Evolutionary conservation across 2,888 invertebrate species (phyloP).

Genomic region (Lysandra bellargus): DNA sequence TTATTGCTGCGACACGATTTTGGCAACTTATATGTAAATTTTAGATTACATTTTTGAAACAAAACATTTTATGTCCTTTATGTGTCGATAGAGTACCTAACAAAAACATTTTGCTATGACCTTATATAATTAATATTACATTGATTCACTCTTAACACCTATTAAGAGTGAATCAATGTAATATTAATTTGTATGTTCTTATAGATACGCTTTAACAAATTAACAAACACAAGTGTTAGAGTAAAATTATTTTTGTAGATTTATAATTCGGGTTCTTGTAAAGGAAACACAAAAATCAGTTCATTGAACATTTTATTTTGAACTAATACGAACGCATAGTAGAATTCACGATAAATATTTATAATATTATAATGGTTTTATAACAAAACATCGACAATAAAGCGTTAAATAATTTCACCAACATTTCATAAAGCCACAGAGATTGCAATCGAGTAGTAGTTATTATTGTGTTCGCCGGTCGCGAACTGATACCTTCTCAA

Average conservation of each 20-base stretch:
- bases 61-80: neutral
- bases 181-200: too few relatives aligned
- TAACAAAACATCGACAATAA: slow-evolving; percentile 76
- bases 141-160: too few relatives aligned
- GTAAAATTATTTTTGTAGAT: too few relatives aligned
- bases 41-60: neutral
- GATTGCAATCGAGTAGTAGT: slow-evolving; percentile 60
- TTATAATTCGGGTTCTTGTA: slow-evolving; percentile 29
- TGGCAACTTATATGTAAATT: neutral
- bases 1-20: slow-evolving; percentile 29
- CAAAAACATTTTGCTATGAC: neutral
- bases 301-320: slow-evolving; percentile 77
- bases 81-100: neutral
- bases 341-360: slow-evolving; percentile 79
- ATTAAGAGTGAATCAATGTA: too few relatives aligned
- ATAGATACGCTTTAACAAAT: too few relatives aligned
- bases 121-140: too few relatives aligned
- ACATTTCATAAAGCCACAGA: slow-evolving; percentile 72
- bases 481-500: slow-evolving; percentile 57
- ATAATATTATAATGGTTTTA: slow-evolving; percentile 70
- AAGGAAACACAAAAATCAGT: slow-evolving; percentile 45
- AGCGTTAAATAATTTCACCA: slow-evolving; percentile 74
- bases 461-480: slow-evolving; percentile 55
- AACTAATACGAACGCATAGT: slow-evolving; percentile 79
- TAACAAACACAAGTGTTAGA: too few relatives aligned